Conservation (phyloP, 2,113 vertebrate genomes). For the Gobio gobio region DNA sequence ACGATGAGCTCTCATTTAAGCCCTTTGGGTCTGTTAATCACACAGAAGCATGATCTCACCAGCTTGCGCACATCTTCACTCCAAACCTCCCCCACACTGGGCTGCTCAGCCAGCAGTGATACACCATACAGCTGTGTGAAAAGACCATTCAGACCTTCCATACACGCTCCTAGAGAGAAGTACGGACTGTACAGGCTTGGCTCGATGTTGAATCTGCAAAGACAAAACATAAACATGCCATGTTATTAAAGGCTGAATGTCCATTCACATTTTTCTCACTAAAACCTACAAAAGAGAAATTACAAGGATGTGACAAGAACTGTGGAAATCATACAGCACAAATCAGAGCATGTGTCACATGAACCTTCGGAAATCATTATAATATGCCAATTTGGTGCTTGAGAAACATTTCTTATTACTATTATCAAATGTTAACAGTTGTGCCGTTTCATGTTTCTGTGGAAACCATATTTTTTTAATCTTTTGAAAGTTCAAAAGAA, state of each 20-base stretch:
- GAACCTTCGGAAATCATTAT: too few relatives aligned
- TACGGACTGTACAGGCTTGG: conserved; percentile 93
- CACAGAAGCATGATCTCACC: conserved; percentile 72
- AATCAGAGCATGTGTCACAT: too few relatives aligned
- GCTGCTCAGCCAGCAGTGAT: conserved; percentile 85
- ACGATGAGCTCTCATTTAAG: not conserved
- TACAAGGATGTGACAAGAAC: not conserved
- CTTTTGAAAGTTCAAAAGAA: not conserved
- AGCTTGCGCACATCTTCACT: conserved; percentile 91
- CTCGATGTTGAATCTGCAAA: conserved; percentile 90
- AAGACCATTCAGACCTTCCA: conserved; percentile 92
- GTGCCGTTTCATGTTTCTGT: too few relatives aligned
- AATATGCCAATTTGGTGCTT: too few relatives aligned
- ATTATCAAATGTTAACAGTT: not conserved
- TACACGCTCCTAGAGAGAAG: conserved; percentile 92
- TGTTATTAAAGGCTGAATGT: not conserved
- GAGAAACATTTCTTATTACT: too few relatives aligned
- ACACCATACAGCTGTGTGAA: conserved; percentile 89
- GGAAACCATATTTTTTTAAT: too few relatives aligned
- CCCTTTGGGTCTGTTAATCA: not conserved
- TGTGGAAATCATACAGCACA: not conserved
- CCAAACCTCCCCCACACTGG: conserved; percentile 90
- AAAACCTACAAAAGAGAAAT: not conserved
- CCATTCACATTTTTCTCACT: not conserved
- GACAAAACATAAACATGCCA: conserved; percentile 7